Evolutionary conservation across 2,797 vertebrate genomes (phyloP), one percentile per base, ranked within the genome.

Genomic region (Cyclopterus lumpus): DNA sequence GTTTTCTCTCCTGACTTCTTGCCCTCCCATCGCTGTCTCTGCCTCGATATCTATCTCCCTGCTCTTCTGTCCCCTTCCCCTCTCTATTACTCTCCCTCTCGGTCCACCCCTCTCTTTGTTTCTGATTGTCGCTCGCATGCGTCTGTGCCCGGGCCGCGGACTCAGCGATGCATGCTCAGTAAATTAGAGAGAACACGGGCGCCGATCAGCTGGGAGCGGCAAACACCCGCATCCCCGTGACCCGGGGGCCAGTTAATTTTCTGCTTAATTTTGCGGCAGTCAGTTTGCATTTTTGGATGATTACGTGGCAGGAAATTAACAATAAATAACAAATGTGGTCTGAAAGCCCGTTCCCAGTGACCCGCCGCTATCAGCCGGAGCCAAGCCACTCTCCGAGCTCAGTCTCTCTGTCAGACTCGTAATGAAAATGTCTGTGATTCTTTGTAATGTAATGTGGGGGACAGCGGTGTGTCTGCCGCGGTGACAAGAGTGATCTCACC

Each of bases 191-290:
- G 96, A 99, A 99, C 98, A 99, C 95, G 97, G 96, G 96, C 94
- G 90, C 94, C 94, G 97, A 98, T 97, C 97, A 97, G 96, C 95
- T 95, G 95, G 95, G 96, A 96, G 95, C 96, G 84, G 86, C 96
- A 94, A 95, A 95, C 96, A 92, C 90, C 96, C 96, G 95, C 96
- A 96, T 97, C 96, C 96, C 90, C 94, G 92, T 98, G 98, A 99
- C 98, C 97, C 92, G 92, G 95, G 95, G 98, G 97, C 97, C 98
- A 99, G 97, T 97, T 99, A 98, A 99, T 99, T 99, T 99, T 99
- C 97, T 98, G 98, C 98, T 99, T 99, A 99, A 99, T 99, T 99
- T 99, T 99, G 97, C 97, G 95, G 96, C 97, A 99, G 98, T 99
- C 98, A 97, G 96, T 99, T 99, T 99, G 97, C 97, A 97, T 99